Evolutionary conservation across 2,113 vertebrate genomes (phyloP), one percentile per base, ranked within the genome.

Genomic region (Passerina amoena): DNA sequence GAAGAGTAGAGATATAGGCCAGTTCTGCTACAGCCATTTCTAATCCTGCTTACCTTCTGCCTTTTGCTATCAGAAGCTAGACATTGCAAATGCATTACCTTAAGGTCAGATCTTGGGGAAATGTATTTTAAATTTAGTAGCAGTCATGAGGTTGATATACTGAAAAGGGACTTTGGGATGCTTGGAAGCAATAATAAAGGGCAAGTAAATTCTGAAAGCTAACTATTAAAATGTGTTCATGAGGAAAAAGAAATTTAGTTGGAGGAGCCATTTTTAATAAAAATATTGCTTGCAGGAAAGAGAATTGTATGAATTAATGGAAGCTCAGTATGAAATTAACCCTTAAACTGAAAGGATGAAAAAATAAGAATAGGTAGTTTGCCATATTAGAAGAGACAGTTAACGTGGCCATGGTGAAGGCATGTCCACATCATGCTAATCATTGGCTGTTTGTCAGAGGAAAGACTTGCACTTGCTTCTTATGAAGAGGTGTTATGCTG

Each of bases 241-340:
- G 47, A 70, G 10, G 25, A 90, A 90, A 88, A 80, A 83, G 1
- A 78, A 71, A 64, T 33, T 35, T 50, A 61, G 17, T 23, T 65
- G 82, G 11, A 65, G 22, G 10, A 94, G 8, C 7, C 25, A 48
- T 85, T 72, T 88, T 94, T 93, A 94, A 82, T 90, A 88, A 91
- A 84, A 94, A 57, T 42, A 38, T 53, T 1, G 2, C 72, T 86
- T 73, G 15, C 8, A 81, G 63, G 42, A 71, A 70, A 75, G 14
- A 63, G 35, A 86, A 86, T 23, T 50, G 5, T 70, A 77, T 44
- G 24, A 88, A 78, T 33, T 86, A 88, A 23, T 63, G 61, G 60
- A 81, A 63, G 27, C 9, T 71, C 25, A 83, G 6, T 35, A 77
- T 44, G 37, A 86, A 59, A 30, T 77, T 68, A 77, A 84, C 56